Conservation (phyloP, 2,888 invertebrate species). For the Agrotis ipsilon region DNA sequence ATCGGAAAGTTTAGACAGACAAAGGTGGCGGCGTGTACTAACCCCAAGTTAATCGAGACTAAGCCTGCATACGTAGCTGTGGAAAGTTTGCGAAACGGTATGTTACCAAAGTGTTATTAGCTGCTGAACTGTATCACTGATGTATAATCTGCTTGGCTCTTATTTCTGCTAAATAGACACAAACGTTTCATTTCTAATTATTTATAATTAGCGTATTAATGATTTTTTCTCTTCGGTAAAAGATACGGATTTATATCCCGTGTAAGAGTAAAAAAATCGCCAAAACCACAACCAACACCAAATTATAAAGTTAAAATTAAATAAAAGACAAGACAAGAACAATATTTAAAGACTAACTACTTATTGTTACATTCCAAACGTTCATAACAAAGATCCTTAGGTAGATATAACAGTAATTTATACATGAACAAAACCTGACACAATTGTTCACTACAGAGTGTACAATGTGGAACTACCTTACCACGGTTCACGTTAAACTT, state of each 20-base stretch:
- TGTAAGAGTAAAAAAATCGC: too few relatives aligned
- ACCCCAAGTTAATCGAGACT: conserved; percentile 79
- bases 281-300: neutral
- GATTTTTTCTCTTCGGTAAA: too few relatives aligned
- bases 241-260: too few relatives aligned
- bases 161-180: too few relatives aligned
- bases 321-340: neutral
- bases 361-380: neutral
- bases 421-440: conserved; percentile 52
- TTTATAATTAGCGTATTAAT: too few relatives aligned
- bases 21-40: conserved; percentile 75
- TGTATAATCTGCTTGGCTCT: neutral
- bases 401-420: conserved; percentile 32
- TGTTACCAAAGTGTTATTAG: conserved; percentile 21
- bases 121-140: conserved; percentile 7
- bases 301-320: too few relatives aligned
- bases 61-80: conserved; percentile 63
- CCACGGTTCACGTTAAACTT: conserved; percentile 79
- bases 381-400: conserved; percentile 23
- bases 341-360: too few relatives aligned
- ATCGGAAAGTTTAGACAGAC: conserved; percentile 77
- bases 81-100: conserved; percentile 50
- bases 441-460: conserved; percentile 63
- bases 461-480: conserved; percentile 73
- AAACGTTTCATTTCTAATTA: too few relatives aligned